Conservation (phyloP, 2,113 vertebrate species). For the Bufo bufo region DNA sequence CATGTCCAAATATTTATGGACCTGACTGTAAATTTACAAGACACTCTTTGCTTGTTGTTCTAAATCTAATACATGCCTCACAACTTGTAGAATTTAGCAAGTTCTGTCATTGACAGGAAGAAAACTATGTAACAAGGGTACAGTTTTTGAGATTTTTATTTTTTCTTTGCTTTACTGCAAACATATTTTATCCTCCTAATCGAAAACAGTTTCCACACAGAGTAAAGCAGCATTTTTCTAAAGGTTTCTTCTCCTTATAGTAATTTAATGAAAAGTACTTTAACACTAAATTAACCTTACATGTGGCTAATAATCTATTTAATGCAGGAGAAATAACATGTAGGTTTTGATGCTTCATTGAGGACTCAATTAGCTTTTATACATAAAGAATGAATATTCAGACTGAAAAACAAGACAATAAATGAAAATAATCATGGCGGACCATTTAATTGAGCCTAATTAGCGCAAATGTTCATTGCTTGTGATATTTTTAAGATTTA, state of each 20-base stretch:
- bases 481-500: slow-evolving; percentile 53
- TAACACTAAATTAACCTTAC: slow-evolving; percentile 60
- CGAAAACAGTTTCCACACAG: slow-evolving; percentile 7
- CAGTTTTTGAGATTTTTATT: background rate
- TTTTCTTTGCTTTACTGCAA: background rate
- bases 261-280: slow-evolving; percentile 59
- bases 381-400: slow-evolving; percentile 50
- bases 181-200: background rate
- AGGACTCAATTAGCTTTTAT: slow-evolving; percentile 59
- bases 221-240: slow-evolving; percentile 42
- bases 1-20: too few relatives aligned
- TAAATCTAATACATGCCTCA: background rate
- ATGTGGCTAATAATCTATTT: slow-evolving; percentile 60
- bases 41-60: background rate
- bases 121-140: background rate
- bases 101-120: background rate
- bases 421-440: slow-evolving; percentile 57
- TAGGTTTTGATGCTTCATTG: slow-evolving; percentile 58
- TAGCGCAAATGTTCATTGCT: slow-evolving; percentile 43
- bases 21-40: background rate
- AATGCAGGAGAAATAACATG: slow-evolving; percentile 58
- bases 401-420: slow-evolving; percentile 52
- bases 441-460: slow-evolving; percentile 55
- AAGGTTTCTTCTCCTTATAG: slow-evolving; percentile 49
- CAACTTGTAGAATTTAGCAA: background rate